Base-by-base conservation (phyloP, 2,113 vertebrate species). In the Illadopsis cleaveri region DNA sequence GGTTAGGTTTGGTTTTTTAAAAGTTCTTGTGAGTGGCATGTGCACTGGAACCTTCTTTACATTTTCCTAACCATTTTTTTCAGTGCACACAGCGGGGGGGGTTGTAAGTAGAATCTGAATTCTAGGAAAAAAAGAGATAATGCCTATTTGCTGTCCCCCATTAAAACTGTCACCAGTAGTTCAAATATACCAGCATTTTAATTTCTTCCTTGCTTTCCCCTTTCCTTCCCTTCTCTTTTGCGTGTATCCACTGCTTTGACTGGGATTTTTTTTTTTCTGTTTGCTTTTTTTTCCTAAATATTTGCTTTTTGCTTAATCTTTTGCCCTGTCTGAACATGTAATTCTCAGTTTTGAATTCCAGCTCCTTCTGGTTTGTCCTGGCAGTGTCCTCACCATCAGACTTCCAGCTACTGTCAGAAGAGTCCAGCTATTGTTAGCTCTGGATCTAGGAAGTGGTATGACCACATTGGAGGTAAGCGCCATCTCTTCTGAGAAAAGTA, bases 1-100 rank as follows among this genome's bases (percentile, higher is more conserved):
- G 15, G 6, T 84, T 77, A 79, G 31, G 31, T 72, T 56, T 51
- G 12, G 0, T 12, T 82, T 68, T 75, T 17, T 13, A 45, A 62
- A 82, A 71, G 27, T 54, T 58, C 28, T 83, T 4, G 1, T 19
- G 13, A 54, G 11, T 33, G 16, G 1, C 18, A 31, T 0, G 1
- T 84, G 37, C 13, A 12, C 6, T 19, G 27, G 23, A 86, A 78
- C 23, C 4, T 69, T 68, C 22, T 79, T 42, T 62, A 23, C 31
- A 10, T 60, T 91, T 87, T 94, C 16, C 40, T 76, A 50, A 50
- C 4, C 6, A 3, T 79, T 42, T 82, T 85, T 27, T 88, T 82
- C 37, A 72, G 37, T 0, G 0, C 20, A 15, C 37, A 37, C 1
- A 15, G 0, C 1, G 37, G 19, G 0, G 1, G 37, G 19, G 38